Evolutionary conservation across 2,888 invertebrate species (phyloP).

Genomic region (Hartigia nigra): DNA sequence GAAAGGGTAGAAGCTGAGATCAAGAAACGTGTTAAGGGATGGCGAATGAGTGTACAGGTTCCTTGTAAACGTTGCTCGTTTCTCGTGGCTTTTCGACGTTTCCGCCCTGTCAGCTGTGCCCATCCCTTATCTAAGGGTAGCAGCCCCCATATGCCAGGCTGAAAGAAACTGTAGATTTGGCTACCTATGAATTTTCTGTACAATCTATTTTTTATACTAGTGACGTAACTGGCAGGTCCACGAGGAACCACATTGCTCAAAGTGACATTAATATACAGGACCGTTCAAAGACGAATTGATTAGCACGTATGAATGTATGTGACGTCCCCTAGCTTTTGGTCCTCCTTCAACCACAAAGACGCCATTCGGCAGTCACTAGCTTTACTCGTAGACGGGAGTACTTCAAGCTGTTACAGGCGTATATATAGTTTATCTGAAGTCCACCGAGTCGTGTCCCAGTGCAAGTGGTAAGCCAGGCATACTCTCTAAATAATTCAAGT

Average conservation of each 20-base stretch:
- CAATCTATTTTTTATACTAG: not conserved
- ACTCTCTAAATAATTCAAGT: slow-evolving; percentile 45
- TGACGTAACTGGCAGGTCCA: not conserved
- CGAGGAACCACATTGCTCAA: not conserved
- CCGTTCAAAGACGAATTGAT: not conserved
- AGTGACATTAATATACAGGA: not conserved
- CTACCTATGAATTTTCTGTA: not conserved
- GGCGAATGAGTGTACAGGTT: not conserved
- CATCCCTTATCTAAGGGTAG: not conserved
- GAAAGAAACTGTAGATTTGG: not conserved
- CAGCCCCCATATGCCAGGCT: too few species aligned
- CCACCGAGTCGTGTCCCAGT: not conserved
- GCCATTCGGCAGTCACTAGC: not conserved
- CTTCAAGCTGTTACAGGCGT: slow-evolving; percentile 40
- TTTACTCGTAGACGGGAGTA: slow-evolving; percentile 29
- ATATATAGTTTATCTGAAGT: slow-evolving; percentile 35
- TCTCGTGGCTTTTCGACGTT: not conserved
- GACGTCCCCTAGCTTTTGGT: not conserved
- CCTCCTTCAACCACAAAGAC: not conserved
- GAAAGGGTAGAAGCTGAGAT: not conserved
- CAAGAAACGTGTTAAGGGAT: not conserved
- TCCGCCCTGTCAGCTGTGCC: not conserved
- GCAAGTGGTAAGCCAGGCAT: slow-evolving; percentile 26
- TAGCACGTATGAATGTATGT: not conserved
- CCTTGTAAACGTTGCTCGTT: not conserved